Conservation (phyloP, 1,140 invertebrate genomes). For the Kradibia gibbosae region DNA sequence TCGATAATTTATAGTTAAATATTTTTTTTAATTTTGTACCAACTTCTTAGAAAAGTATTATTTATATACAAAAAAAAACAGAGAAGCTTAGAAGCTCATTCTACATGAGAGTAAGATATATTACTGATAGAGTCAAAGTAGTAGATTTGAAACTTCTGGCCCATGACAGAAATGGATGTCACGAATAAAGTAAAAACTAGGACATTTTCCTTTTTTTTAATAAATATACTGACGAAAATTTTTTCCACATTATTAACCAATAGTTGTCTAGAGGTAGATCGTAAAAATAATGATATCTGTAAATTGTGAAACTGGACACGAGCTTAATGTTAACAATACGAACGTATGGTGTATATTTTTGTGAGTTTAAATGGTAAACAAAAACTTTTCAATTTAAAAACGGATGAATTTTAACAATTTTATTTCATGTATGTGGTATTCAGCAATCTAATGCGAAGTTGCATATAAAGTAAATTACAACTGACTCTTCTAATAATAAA, state of each 20-base stretch:
- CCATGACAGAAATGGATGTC: not conserved
- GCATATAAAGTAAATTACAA: not conserved
- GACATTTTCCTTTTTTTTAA: not conserved
- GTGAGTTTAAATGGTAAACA: not conserved
- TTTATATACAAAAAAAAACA: too few relatives aligned
- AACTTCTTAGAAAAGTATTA: too few relatives aligned
- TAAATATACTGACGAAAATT: not conserved
- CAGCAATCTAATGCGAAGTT: not conserved
- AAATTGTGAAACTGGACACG: not conserved
- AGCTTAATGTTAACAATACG: not conserved
- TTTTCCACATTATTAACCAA: not conserved
- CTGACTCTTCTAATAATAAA: not conserved
- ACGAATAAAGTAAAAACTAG: not conserved
- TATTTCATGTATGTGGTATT: too few relatives aligned
- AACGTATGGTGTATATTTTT: not conserved
- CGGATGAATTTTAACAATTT: too few relatives aligned
- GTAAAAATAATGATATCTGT: not conserved
- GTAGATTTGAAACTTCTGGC: not conserved
- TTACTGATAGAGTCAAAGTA: not conserved
- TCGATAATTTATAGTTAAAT: too few relatives aligned
- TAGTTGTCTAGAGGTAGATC: not conserved
- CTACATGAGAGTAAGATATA: not conserved
- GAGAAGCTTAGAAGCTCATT: not conserved
- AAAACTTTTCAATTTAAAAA: too few relatives aligned
- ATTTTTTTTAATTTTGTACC: too few relatives aligned